These are phyloP conservation scores for Actenoides hombroni DNA, from an alignment of 2,113 vertebrate species.

Conservation along the genomic window DNA sequence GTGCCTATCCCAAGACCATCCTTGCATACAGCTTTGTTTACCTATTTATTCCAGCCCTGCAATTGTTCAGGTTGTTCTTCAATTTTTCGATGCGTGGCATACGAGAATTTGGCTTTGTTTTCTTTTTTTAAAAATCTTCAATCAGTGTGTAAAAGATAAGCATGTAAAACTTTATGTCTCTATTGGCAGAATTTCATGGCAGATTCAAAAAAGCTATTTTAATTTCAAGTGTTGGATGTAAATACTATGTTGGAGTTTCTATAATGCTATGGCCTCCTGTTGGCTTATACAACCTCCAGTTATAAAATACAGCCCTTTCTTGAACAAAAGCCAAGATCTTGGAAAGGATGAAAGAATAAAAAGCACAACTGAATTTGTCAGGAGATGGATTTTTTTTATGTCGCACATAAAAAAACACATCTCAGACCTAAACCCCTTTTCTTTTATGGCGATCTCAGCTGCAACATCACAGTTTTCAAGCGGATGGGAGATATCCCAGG, in stretches of 20 bases:
- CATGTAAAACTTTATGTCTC: not conserved
- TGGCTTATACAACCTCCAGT: not conserved
- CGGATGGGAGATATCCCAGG: not conserved
- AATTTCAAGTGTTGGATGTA: not conserved
- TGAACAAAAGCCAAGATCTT: constrained; percentile 2
- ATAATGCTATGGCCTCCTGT: not conserved
- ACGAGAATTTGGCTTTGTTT: not conserved
- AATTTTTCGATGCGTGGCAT: not conserved
- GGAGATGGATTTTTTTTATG: not conserved
- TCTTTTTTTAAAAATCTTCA: not conserved
- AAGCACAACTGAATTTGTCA: not conserved
- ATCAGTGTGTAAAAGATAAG: not conserved
- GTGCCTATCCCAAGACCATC: not conserved
- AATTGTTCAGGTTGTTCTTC: not conserved
- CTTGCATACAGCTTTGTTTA: not conserved
- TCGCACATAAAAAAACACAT: not conserved
- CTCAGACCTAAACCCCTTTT: not conserved
- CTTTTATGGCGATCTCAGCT: not conserved
- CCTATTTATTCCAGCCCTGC: not conserved
- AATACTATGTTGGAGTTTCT: not conserved
- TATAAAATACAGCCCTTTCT: not conserved
- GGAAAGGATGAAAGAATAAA: constrained; percentile 1
- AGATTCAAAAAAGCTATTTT: not conserved
- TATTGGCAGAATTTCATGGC: not conserved
- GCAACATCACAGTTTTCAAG: not conserved